phyloP scores from a whole-genome alignment of 2,113 vertebrate genomes.

The Vulpes lagopus region DNA sequence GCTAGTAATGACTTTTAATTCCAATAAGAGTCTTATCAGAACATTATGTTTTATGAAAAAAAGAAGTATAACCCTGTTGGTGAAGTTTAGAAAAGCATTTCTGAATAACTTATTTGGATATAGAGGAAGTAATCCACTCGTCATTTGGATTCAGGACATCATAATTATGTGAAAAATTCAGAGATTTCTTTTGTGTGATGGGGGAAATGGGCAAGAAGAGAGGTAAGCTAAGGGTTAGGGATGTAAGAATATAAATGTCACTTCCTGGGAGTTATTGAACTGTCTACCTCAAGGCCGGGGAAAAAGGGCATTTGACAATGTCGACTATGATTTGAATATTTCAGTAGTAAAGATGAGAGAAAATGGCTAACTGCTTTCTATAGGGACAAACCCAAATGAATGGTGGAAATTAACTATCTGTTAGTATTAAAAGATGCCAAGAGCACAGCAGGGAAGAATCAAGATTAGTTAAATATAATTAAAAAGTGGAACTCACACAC shows the following conservation, averaged over 20 bases:
- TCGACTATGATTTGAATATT: neutral
- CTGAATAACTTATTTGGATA: neutral
- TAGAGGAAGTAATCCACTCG: neutral
- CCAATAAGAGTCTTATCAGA: neutral
- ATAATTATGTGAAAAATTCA: neutral
- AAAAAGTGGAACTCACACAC: neutral
- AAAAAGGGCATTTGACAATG: neutral
- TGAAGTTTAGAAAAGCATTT: slow-evolving; percentile 29
- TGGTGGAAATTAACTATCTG: slow-evolving; percentile 15
- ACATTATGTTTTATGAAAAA: neutral
- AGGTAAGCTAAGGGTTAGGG: neutral
- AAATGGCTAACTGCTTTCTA: neutral
- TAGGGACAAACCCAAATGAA: slow-evolving; percentile 1
- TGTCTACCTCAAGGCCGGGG: neutral
- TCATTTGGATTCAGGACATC: neutral
- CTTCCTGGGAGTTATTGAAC: neutral
- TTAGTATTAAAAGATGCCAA: slow-evolving; percentile 34
- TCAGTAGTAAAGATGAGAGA: neutral
- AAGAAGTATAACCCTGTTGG: neutral
- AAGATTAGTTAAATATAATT: slow-evolving; percentile 38
- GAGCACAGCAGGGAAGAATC: slow-evolving; percentile 49
- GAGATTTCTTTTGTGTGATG: neutral
- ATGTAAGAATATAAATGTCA: neutral
- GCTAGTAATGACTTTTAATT: neutral
- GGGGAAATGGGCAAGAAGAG: neutral